These are phyloP conservation scores for Garrulus glandarius DNA, from an alignment of 2,797 vertebrate species.

Conservation along the genomic window DNA sequence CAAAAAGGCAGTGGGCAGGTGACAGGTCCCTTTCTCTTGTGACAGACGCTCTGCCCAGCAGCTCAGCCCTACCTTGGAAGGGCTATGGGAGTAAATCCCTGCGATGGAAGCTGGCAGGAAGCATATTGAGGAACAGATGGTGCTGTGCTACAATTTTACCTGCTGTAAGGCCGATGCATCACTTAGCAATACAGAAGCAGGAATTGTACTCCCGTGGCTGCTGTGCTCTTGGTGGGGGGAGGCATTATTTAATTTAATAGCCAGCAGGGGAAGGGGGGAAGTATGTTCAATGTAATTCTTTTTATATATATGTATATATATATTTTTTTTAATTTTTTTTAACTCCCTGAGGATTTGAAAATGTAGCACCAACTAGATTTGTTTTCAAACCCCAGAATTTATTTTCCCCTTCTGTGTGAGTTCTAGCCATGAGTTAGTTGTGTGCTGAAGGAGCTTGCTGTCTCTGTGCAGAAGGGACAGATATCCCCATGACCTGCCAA, in stretches of 20 bases:
- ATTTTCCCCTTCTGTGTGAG: not conserved
- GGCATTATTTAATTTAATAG: not conserved
- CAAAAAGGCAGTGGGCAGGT: not conserved
- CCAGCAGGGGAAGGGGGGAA: not conserved
- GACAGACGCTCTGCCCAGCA: not conserved
- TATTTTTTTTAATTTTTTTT: not conserved
- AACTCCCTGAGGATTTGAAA: not conserved
- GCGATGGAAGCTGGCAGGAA: not conserved
- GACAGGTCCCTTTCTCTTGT: not conserved
- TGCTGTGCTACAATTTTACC: slow-evolving; percentile 6
- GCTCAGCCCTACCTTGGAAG: not conserved
- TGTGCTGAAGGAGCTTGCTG: not conserved
- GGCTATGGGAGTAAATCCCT: not conserved
- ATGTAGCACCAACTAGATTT: not conserved
- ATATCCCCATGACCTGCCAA: not conserved
- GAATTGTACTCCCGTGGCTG: not conserved
- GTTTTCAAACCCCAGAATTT: not conserved
- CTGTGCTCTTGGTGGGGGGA: not conserved
- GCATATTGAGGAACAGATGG: slow-evolving; percentile 52
- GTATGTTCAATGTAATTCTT: not conserved
- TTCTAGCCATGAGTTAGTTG: not conserved
- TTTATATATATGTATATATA: fast-evolving
- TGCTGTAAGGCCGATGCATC: not conserved
- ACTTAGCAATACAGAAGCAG: not conserved
- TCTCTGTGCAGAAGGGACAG: not conserved